Evolutionary conservation across 2,113 vertebrate genomes (phyloP).

Genomic region (Neofelis nebulosa): DNA sequence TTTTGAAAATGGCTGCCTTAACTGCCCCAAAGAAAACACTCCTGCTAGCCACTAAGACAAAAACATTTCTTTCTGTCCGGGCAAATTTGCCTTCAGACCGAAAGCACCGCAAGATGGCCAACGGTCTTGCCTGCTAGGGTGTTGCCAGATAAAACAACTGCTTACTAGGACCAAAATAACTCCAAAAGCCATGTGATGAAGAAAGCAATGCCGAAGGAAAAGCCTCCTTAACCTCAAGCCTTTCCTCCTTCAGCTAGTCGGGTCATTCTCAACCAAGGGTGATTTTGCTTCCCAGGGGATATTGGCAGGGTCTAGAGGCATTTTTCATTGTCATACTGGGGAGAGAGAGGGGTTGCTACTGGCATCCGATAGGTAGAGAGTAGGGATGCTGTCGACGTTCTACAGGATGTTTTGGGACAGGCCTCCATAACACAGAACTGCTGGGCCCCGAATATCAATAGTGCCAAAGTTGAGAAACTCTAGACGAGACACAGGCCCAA

Average conservation of each 20-base stretch:
- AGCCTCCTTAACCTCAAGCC: neutral
- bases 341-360: neutral
- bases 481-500: neutral
- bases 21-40: neutral
- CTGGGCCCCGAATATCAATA: neutral
- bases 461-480: neutral
- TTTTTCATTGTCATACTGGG: neutral
- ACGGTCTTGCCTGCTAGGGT: neutral
- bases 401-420: neutral
- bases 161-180: constrained; percentile 29
- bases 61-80: neutral
- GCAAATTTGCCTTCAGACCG: constrained; percentile 29
- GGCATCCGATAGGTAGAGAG: neutral
- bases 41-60: neutral
- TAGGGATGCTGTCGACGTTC: neutral
- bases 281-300: neutral
- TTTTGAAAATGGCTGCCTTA: constrained; percentile 68
- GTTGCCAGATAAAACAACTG: constrained; percentile 37
- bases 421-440: neutral
- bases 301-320: neutral
- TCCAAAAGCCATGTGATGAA: neutral
- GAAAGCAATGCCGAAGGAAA: neutral
- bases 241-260: neutral
- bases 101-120: neutral
- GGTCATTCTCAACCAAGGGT: neutral